Evolutionary conservation across 2,797 vertebrate genomes (phyloP), one percentile per base, ranked within the genome.

Genomic region (Oryzias dopingdopingensis): DNA sequence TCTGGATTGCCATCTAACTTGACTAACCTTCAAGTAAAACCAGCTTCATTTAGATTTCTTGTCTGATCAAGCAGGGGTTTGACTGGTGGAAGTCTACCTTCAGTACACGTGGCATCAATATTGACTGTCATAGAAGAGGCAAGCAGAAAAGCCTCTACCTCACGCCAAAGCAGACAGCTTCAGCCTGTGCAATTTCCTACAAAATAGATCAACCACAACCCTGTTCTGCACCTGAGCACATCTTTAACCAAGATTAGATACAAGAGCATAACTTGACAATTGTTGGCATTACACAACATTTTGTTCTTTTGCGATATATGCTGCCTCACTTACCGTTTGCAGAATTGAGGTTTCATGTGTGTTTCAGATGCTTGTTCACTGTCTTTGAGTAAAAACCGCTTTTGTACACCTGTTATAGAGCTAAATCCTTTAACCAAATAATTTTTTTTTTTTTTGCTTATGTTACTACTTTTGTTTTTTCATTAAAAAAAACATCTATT

Each of bases 21-120:
- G 48, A 41, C 14, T 53, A 18, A 18, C 37, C 14, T 58, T 14
- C 15, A 62, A 42, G 53, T 55, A 51, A 32, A 42, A 51, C 62
- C 58, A 52, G 32, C 15, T 61, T 69, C 42, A 58, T 71, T 56
- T 3, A 4, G 26, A 59, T 63, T 48, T 52, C 48, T 59, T 56
- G 59, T 50, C 53, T 16, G 29, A 53, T 61, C 55, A 68, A 59
- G 40, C 43, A 0, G 18, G 53, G 60, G 56, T 70, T 49, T 62
- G 62, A 56, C 69, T 59, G 50, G 54, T 60, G 59, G 55, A 57
- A 62, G 29, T 32, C 29, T 12, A 63, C 51, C 64, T 49, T 65
- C 52, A 70, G 65, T 64, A 65, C 47, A 26, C 59, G 55, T 74
- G 56, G 80, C 77, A 82, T 67, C 66, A 76, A 76, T 77, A 81